Percentiles rank a stretch among this genome's conserved stretches.
phyloP scores from a whole-genome alignment of 35 echinoderm and acorn worm species.

The Diadema setosum region DNA sequence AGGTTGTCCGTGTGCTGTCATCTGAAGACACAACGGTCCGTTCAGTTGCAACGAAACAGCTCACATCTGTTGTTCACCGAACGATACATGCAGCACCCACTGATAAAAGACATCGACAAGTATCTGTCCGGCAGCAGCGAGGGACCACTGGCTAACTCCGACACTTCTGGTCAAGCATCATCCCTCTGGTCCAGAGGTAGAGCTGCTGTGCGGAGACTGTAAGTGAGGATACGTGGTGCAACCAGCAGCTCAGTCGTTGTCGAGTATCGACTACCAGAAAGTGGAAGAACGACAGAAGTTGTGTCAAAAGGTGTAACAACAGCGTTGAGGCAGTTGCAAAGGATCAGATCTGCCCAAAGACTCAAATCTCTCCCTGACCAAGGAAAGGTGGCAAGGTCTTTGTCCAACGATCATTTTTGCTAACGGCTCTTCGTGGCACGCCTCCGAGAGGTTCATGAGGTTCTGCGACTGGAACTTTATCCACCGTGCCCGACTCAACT shows the following conservation, averaged over 20 bases:
- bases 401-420: not conserved
- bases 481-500: not conserved
- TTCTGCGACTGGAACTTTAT: conserved; percentile 18
- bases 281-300: no score
- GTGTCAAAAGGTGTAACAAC: not conserved
- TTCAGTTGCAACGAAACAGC: not conserved
- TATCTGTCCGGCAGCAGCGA: not conserved
- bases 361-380: not conserved
- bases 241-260: not conserved
- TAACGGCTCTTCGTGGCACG: not conserved
- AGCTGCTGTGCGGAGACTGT: not conserved
- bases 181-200: not conserved
- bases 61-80: not conserved
- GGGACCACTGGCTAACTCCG: not conserved
- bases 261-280: no score
- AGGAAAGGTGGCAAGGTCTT: not conserved
- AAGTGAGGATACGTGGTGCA: not conserved
- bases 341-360: not conserved
- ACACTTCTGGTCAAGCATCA: not conserved
- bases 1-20: not conserved
- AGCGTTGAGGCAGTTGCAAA: not conserved
- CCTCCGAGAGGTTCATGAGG: not conserved
- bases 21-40: not conserved
- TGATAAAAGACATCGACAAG: not conserved
- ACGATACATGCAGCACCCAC: not conserved